Evolutionary conservation across 2,797 vertebrate species (phyloP), one percentile per base, ranked within the genome.

Genomic region (Scarus forsteni): DNA sequence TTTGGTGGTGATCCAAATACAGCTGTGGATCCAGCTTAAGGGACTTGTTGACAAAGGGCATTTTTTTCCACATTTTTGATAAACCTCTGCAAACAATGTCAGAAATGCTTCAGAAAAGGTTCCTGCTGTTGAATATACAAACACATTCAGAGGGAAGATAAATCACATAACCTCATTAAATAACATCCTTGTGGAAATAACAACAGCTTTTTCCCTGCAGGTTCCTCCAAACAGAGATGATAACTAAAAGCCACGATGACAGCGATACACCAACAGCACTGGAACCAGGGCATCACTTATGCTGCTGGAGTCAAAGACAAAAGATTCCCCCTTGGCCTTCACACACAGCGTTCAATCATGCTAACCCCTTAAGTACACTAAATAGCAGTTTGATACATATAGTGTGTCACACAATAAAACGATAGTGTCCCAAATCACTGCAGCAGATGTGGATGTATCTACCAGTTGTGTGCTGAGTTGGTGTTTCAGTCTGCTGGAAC

Each of bases 331-430:
- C 70, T 82, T 77, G 77, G 77, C 85, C 76, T 79, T 83, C 87
- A 83, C 74, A 85, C 84, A 70, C 34, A 62, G 84, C 85, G 87
- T 90, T 90, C 79, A 89, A 84, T 89, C 86, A 84, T 65, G 55
- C 48, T 80, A 85, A 88, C 83, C 87, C 87, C 89, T 84, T 73
- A 86, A 84, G 89, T 86, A 48, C 85, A 88, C 80, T 89, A 87
- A 89, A 90, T 86, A 79, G 79, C 83, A 51, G 85, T 86, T 87
- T 84, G 88, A 91, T 91, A 84, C 90, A 90, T 92, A 86, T 87
- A 85, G 86, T 87, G 78, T 91, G 87, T 91, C 88, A 85, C 59
- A 86, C 84, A 79, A 90, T 91, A 90, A 92, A 89, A 88, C 81
- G 77, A 89, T 88, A 80, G 73, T 59, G 80, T 84, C 75, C 81